phyloP scores from a whole-genome alignment of 2,113 vertebrate genomes.

The Salvelinus sp. region DNA sequence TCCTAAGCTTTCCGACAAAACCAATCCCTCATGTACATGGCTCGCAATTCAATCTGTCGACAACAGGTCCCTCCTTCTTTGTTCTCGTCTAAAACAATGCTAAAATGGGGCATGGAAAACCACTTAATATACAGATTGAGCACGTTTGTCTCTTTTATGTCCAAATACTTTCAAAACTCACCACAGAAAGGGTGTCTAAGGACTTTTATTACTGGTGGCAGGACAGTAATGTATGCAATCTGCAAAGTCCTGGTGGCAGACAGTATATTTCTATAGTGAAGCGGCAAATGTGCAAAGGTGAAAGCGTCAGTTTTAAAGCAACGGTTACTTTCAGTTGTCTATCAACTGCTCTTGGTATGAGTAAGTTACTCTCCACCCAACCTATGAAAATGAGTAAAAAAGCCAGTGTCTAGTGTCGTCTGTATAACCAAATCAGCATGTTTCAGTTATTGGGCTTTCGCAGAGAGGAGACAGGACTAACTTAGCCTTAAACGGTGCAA shows the following conservation, averaged over 20 bases:
- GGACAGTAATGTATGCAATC: constrained; percentile 37
- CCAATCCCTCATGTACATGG: constrained; percentile 25
- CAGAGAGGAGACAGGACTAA: constrained; percentile 23
- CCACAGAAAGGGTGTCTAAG: constrained; percentile 59
- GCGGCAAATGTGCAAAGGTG: constrained; percentile 50
- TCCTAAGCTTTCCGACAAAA: constrained; percentile 26
- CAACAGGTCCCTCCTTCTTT: constrained; percentile 1
- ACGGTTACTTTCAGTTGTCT: constrained; percentile 75
- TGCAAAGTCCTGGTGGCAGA: constrained; percentile 52
- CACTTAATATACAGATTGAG: constrained; percentile 22
- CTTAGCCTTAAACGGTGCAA: constrained; percentile 29
- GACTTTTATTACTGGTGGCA: constrained; percentile 66
- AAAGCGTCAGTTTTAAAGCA: constrained; percentile 67
- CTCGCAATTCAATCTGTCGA: constrained; percentile 36
- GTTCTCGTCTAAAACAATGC: constrained; percentile 40
- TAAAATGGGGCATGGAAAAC: constrained; percentile 40
- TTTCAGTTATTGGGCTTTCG: constrained; percentile 49
- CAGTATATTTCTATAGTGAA: no score
- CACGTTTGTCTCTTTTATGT: neutral
- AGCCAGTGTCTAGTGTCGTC: constrained; percentile 60
- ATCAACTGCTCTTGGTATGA: constrained; percentile 67
- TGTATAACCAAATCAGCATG: constrained; percentile 56
- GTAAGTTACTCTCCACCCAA: constrained; percentile 53
- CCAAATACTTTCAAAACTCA: constrained; percentile 34
- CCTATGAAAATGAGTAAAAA: constrained; percentile 32